Conservation (phyloP, 2,888 invertebrate genomes). For the Acanthosepion lycidas region DNA sequence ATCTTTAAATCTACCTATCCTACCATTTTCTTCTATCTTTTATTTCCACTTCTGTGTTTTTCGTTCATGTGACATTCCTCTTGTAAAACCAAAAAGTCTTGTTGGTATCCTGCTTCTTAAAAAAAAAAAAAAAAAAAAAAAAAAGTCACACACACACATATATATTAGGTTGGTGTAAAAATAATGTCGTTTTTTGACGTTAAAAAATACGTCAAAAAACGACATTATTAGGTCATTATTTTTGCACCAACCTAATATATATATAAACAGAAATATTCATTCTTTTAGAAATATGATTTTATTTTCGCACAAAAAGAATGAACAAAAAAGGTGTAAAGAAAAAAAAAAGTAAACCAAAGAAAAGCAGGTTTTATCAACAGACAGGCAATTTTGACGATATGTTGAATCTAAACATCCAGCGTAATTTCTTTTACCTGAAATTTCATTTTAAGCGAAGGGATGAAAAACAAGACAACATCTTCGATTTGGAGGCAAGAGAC, state of each 20-base stretch:
- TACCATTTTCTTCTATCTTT: background rate
- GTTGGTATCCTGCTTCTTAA: conserved; percentile 16
- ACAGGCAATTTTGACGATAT: background rate
- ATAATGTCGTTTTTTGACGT: too few species aligned
- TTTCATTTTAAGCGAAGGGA: background rate
- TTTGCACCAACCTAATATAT: too few species aligned
- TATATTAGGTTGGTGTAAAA: too few species aligned
- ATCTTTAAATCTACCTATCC: background rate
- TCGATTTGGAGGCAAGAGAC: background rate
- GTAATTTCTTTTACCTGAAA: background rate
- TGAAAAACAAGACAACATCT: background rate
- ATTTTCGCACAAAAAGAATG: background rate
- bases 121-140: too few species aligned
- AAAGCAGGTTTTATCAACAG: background rate
- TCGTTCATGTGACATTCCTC: background rate
- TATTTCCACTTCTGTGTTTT: background rate
- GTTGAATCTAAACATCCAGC: background rate
- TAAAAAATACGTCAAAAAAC: too few species aligned
- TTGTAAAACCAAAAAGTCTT: background rate
- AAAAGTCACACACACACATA: background rate
- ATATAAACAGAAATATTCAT: background rate
- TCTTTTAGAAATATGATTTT: background rate
- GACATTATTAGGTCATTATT: too few species aligned
- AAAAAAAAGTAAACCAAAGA: background rate
- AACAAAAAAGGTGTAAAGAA: too few species aligned